Base-by-base conservation (phyloP, 2,797 vertebrate species). In the Lemur catta region DNA sequence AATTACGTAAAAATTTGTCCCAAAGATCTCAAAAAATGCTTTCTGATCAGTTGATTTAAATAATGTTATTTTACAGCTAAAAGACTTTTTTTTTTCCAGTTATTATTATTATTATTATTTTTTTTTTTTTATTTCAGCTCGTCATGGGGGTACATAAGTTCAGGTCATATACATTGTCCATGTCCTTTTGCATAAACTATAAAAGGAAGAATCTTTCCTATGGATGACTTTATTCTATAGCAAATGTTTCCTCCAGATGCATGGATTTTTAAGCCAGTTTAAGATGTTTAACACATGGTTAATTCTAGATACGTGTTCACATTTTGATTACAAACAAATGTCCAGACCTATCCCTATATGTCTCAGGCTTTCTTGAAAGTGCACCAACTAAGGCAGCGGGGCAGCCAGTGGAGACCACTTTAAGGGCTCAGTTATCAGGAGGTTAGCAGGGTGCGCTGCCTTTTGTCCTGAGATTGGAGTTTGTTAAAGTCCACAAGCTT, bases 261-360 rank as follows among this genome's bases (percentile, higher is more conserved):
- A 92, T 95, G 67, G 67, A 80, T 72, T 96, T 93, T 97, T 92
- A 74, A 97, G 78, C 55, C 69, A 96, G 65, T 90, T 97, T 80
- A 26, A 94, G 59, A 33, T 96, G 50, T 92, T 97, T 97, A 89
- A 97, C 92, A 92, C 92, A 92, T 82, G 46, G 46, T 7, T 38
- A 41, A 91, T 91, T 98, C 93, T 95, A 97, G 95, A 96, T 97
- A 86, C 93, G 76, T 5, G 0, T 97, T 98, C 97, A 97, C 80
- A 63, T 95, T 80, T 97, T 96, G 61, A 50, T 94, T 96, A 74
- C 80, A 93, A 63, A 52, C 35, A 89, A 75, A 92, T 96, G 46
- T 91, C 61, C 0, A 52, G 72, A 38, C 17, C 88, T 57, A 90
- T 81, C 50, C 26, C 81, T 74, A 7, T 67, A 57, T 86, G 95